Evolutionary conservation across 2,888 invertebrate species (phyloP).

Genomic region (Miltochrista miniata): DNA sequence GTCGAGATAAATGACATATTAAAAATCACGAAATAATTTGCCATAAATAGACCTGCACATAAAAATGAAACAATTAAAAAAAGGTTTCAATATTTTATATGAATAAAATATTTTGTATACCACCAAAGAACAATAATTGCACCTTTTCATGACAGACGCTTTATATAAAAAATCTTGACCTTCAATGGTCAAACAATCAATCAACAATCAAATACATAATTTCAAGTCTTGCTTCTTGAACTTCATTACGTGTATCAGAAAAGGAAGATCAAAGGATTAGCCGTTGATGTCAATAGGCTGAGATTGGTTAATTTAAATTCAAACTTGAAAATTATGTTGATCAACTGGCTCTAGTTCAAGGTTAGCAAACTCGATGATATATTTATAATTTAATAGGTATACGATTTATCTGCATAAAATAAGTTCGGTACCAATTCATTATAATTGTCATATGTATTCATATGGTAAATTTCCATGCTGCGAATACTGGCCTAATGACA

Average conservation of each 20-base stretch:
- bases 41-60: too few relatives aligned
- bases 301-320: constrained; percentile 5
- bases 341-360: constrained; percentile 57
- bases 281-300: too few relatives aligned
- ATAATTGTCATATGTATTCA: constrained; percentile 11
- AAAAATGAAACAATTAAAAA: too few relatives aligned
- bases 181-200: too few relatives aligned
- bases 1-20: constrained; percentile 15
- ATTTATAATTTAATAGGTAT: constrained; percentile 27
- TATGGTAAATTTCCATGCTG: constrained; percentile 27
- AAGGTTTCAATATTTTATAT: too few relatives aligned
- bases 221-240: constrained; percentile 17
- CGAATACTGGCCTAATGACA: constrained; percentile 49
- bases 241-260: constrained; percentile 4
- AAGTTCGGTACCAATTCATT: constrained; percentile 10
- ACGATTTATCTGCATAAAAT: constrained; percentile 24
- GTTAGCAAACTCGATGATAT: constrained; percentile 30
- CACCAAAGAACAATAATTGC: too few relatives aligned
- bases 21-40: too few relatives aligned
- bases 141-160: too few relatives aligned
- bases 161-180: too few relatives aligned
- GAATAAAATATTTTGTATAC: too few relatives aligned
- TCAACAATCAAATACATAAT: background rate
- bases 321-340: constrained; percentile 17
- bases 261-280: too few relatives aligned